Conservation (phyloP, 1,140 invertebrate species). For the Atta cephalotes region DNA sequence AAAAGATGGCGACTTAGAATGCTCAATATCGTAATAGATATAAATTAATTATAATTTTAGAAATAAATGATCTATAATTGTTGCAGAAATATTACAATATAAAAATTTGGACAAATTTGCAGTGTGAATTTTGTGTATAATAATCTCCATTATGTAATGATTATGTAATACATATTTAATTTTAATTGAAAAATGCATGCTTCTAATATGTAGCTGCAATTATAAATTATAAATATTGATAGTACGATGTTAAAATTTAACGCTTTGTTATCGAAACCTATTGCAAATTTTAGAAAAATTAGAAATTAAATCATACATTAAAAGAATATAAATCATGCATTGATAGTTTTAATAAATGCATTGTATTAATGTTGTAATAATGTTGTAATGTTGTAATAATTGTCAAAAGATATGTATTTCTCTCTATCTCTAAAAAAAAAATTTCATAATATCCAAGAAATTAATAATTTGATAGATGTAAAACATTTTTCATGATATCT, state of each 20-base stretch:
- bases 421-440: background rate
- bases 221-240: slow-evolving; percentile 1
- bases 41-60: slow-evolving; percentile 16
- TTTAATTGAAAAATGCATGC: background rate
- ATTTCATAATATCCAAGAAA: background rate
- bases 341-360: background rate
- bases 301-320: background rate
- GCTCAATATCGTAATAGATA: slow-evolving; percentile 87
- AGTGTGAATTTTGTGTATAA: background rate
- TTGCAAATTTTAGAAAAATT: background rate
- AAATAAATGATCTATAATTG: slow-evolving; percentile 40
- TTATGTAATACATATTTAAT: slow-evolving; percentile 2
- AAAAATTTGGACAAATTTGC: slow-evolving; percentile 20
- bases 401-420: background rate
- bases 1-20: slow-evolving; percentile 92
- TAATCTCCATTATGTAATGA: slow-evolving; percentile 2
- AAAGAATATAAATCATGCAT: background rate
- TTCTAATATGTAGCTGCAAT: background rate
- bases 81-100: slow-evolving; percentile 1
- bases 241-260: background rate
- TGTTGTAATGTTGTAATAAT: no score
- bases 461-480: background rate
- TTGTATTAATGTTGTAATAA: slow-evolving; percentile 17
- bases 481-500: slow-evolving; percentile 11
- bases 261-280: background rate